These are phyloP conservation scores for Brachirus orientalis DNA, from an alignment of 2,113 vertebrate genomes.

Conservation along the genomic window DNA sequence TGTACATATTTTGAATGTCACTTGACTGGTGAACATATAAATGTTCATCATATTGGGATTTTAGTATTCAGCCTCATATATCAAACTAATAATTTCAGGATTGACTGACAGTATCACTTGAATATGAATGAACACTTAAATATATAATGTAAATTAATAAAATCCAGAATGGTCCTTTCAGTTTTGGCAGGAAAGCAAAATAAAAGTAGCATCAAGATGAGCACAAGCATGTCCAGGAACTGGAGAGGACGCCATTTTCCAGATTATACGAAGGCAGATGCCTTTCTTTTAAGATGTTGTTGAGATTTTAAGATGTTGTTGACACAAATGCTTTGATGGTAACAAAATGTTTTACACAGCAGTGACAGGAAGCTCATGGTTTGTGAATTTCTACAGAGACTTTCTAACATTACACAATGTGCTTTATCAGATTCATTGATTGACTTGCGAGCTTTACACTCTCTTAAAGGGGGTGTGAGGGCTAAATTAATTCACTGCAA, in stretches of 20 bases:
- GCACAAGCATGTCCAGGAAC: no score
- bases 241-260: no score
- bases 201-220: no score
- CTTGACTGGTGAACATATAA: neutral
- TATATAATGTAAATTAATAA: no score
- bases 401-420: neutral
- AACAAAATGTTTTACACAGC: constrained; percentile 3
- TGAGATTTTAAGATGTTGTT: no score
- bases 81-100: neutral
- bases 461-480: neutral
- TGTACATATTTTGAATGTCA: neutral
- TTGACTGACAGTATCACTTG: neutral
- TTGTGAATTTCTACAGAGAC: neutral
- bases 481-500: neutral
- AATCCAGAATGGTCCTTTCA: no score
- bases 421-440: constrained; percentile 5
- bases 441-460: neutral
- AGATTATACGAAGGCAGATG: neutral
- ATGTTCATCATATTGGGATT: neutral
- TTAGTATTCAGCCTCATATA: neutral
- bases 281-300: no score
- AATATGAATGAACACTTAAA: neutral
- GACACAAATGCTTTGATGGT: neutral
- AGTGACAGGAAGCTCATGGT: neutral
- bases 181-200: no score